Evolutionary conservation across 2,888 invertebrate genomes (phyloP).

Genomic region (Leptopilina syphax): DNA sequence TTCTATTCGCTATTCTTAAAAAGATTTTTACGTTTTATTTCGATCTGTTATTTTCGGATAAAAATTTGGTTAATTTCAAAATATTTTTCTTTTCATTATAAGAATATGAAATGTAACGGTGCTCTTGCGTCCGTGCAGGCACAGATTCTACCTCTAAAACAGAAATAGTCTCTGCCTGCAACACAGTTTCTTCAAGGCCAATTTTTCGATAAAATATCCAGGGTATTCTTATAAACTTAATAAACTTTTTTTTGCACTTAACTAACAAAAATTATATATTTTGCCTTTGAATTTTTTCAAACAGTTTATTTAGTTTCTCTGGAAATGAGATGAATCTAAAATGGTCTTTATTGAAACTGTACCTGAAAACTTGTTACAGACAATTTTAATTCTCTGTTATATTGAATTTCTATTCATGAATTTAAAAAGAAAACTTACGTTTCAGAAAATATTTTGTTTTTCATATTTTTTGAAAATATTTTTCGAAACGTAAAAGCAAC

Average conservation of each 20-base stretch:
- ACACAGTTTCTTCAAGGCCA: constrained; percentile 72
- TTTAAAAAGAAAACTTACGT: constrained; percentile 8
- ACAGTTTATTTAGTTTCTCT: constrained; percentile 16
- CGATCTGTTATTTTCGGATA: too few species aligned
- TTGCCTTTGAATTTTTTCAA: not conserved
- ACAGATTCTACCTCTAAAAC: constrained; percentile 79
- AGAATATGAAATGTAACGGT: constrained; percentile 62
- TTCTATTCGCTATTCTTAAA: too few species aligned
- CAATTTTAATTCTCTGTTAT: constrained; percentile 44
- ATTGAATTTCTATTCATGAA: not conserved
- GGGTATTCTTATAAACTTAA: constrained; percentile 43
- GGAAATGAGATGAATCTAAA: not conserved
- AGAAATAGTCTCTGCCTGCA: constrained; percentile 81
- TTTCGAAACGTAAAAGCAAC: constrained; percentile 6
- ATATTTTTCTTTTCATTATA: not conserved
- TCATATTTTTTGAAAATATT: not conserved
- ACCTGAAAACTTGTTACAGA: constrained; percentile 82
- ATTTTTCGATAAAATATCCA: constrained; percentile 40
- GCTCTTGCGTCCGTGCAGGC: constrained; percentile 77
- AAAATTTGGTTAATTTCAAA: too few species aligned
- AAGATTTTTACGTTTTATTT: too few species aligned
- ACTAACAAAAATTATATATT: not conserved
- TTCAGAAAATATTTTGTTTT: not conserved
- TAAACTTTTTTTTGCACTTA: not conserved
- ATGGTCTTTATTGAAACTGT: constrained; percentile 70